Conservation (phyloP, 2,888 invertebrate genomes). For the Orgyia antiqua region DNA sequence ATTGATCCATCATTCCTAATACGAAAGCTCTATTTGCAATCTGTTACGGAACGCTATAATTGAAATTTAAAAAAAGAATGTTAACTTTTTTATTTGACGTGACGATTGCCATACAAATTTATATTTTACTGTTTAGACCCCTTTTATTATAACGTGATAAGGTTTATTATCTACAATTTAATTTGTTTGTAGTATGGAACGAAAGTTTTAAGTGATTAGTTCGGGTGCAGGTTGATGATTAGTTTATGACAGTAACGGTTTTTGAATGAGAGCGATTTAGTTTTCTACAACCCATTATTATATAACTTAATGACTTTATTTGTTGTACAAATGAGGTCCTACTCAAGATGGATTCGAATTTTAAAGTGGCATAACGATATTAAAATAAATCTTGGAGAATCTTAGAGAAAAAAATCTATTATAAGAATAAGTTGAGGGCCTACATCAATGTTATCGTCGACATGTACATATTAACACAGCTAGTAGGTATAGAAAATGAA, state of each 20-base stretch:
- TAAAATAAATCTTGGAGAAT: too few relatives aligned
- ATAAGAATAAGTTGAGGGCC: too few relatives aligned
- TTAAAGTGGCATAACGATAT: too few relatives aligned
- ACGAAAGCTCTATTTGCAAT: constrained; percentile 6
- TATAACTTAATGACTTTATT: constrained; percentile 2
- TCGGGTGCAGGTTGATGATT: constrained; percentile 26
- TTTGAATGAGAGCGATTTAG: constrained; percentile 28
- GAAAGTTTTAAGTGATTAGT: constrained; percentile 26
- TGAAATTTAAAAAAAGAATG: constrained; percentile 16
- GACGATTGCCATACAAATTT: constrained; percentile 3
- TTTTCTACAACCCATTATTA: constrained; percentile 18
- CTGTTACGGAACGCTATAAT: constrained; percentile 22
- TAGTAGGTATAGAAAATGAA: too few relatives aligned
- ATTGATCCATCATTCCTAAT: constrained; percentile 3
- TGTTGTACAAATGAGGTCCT: too few relatives aligned
- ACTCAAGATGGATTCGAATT: too few relatives aligned
- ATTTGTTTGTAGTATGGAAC: neutral
- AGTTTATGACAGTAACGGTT: constrained; percentile 25
- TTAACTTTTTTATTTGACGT: constrained; percentile 5
- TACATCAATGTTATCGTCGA: too few relatives aligned
- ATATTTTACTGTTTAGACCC: neutral
- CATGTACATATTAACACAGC: too few relatives aligned
- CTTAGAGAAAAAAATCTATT: too few relatives aligned
- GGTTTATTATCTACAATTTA: constrained; percentile 3
- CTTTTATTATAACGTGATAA: constrained; percentile 1